A percentile compares a stretch with the other conserved stretches of the same genome.
Conservation (phyloP, 2,113 vertebrate species). For the Papio anubis region DNA sequence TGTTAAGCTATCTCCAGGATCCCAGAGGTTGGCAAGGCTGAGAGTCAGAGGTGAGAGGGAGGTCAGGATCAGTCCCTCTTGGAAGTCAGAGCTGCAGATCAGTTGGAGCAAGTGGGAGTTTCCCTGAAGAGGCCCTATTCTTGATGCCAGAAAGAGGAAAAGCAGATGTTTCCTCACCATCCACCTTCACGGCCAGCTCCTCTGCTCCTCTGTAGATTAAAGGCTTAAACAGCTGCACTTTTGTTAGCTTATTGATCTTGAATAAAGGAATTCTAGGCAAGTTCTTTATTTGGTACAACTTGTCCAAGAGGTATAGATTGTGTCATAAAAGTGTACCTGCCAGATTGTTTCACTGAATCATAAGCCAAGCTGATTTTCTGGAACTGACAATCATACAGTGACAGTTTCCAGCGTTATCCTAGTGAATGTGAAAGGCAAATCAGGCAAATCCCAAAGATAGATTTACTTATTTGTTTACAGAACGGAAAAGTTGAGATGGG, state of each 20-base stretch:
- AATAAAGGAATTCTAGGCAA: constrained; percentile 48
- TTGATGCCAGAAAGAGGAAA: background rate
- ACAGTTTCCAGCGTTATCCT: background rate
- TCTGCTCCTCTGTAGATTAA: background rate
- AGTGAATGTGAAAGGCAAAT: background rate
- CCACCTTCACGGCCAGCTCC: background rate
- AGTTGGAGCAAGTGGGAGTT: background rate
- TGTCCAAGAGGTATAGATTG: background rate
- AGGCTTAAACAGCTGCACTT: constrained; percentile 54
- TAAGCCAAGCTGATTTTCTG: background rate
- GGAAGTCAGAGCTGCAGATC: background rate
- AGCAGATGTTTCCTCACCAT: background rate
- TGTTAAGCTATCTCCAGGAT: background rate
- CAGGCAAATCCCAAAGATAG: background rate
- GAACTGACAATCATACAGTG: background rate
- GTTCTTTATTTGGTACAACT: constrained; percentile 32
- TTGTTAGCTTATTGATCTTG: constrained; percentile 34
- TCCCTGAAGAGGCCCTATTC: background rate
- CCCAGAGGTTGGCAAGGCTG: background rate
- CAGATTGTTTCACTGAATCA: background rate
- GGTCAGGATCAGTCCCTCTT: background rate
- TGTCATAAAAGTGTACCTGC: background rate
- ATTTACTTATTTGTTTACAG: background rate
- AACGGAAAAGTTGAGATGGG: background rate
- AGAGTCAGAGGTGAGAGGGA: background rate